Base-by-base conservation (phyloP, 2,113 vertebrate genomes). In the Lepus timidus region DNA sequence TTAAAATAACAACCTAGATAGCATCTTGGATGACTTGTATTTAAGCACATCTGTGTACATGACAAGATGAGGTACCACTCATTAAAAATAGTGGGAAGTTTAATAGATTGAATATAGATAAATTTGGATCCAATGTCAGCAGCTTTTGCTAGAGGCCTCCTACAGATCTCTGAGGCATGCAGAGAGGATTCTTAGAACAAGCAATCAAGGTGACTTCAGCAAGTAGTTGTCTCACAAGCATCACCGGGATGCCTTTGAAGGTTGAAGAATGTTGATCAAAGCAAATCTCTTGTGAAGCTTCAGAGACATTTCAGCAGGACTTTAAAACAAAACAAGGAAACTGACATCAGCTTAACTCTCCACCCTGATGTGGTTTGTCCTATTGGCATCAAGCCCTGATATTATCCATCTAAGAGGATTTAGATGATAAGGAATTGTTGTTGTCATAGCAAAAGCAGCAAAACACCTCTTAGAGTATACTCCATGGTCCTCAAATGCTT, bases 201-300 rank as follows among this genome's bases (percentile, higher is more conserved):
- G 27, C 55, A 64, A 80, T 82, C 51, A 93, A 93, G 20, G 39
- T 93, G 91, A 88, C 95, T 96, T 96, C 36, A 94, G 44, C 29
- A 90, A 12, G 3, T 27, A 58, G 29, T 64, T 84, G 33, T 78
- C 81, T 78, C 62, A 80, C 11, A 91, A 44, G 73, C 49, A 95
- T 4, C 44, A 90, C 62, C 76, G 73, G 33, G 90, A 90, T 73
- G 58, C 9, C 74, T 96, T 82, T 95, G 95, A 97, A 95, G 55
- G 52, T 62, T 92, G 70, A 75, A 73, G 78, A 87, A 90, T 73
- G 61, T 73, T 95, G 80, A 96, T 94, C 52, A 97, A 97, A 96
- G 55, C 55, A 88, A 62, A 92, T 68, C 44, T 97, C 49, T 92
- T 91, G 68, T 85, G 92, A 97, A 67, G 13, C 70, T 95, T 88